These are phyloP conservation scores for Maniola hyperantus DNA, from an alignment of 2,888 invertebrate genomes.

Conservation along the genomic window DNA sequence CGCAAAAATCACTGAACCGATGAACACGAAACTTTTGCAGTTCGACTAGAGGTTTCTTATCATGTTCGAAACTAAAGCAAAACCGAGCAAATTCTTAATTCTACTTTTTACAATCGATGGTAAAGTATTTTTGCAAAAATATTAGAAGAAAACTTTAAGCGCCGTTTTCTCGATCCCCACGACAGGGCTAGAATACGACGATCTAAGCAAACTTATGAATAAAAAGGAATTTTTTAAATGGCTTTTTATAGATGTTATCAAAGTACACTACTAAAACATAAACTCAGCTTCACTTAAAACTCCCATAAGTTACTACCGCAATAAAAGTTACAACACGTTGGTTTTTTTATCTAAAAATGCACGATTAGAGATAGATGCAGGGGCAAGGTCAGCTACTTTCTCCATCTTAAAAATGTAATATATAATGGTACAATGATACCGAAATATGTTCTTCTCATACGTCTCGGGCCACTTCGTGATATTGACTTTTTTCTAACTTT, in stretches of 20 bases:
- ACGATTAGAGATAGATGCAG: conserved; percentile 31
- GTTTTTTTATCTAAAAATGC: conserved; percentile 29
- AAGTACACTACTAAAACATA: conserved; percentile 5
- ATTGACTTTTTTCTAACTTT: conserved; percentile 50
- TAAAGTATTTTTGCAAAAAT: too few relatives aligned
- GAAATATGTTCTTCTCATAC: conserved; percentile 34
- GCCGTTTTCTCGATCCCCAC: too few relatives aligned
- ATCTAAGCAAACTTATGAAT: background rate
- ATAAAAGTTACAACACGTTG: conserved; percentile 26
- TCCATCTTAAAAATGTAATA: conserved; percentile 38
- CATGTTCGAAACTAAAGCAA: too few relatives aligned
- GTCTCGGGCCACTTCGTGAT: conserved; percentile 43
- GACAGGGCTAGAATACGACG: background rate
- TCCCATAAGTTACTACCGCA: conserved; percentile 23
- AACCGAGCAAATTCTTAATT: too few relatives aligned
- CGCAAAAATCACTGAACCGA: too few relatives aligned
- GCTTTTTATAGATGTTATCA: conserved; percentile 8
- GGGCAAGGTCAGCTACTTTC: conserved; percentile 46
- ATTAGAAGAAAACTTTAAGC: too few relatives aligned
- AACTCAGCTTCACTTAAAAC: conserved; percentile 12
- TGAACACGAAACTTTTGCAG: too few relatives aligned
- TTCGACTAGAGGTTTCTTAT: too few relatives aligned
- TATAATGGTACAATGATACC: conserved; percentile 39
- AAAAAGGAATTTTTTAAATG: background rate
- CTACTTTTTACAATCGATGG: too few relatives aligned